Conservation (phyloP, 2,888 invertebrate species). For the Coenonympha arcania region DNA sequence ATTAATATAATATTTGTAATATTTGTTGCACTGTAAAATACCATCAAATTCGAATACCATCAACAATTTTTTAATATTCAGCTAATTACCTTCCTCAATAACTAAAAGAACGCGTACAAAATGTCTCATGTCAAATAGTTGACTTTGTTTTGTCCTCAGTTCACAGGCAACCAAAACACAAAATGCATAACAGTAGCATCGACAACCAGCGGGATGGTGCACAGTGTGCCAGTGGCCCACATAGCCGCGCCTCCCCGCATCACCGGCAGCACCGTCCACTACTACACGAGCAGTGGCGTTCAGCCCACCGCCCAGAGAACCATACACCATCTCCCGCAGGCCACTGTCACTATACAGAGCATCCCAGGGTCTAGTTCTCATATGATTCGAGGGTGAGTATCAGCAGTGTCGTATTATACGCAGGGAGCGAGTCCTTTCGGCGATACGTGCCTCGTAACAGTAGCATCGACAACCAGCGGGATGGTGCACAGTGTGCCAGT, state of each 20-base stretch:
- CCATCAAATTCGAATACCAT: too few relatives aligned
- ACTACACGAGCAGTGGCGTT: slow-evolving; percentile 32
- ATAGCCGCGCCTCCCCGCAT: slow-evolving; percentile 55
- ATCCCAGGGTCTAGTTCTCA: slow-evolving; percentile 58
- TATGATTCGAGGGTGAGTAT: slow-evolving; percentile 57
- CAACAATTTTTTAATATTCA: too few relatives aligned
- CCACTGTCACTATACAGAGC: slow-evolving; percentile 62
- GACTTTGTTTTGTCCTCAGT: slow-evolving; percentile 36
- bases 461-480: slow-evolving; percentile 64
- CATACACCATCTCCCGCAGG: slow-evolving; percentile 55
- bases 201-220: slow-evolving; percentile 64
- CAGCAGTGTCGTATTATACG: too few relatives aligned
- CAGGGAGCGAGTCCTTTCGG: too few relatives aligned
- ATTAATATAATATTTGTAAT: too few relatives aligned
- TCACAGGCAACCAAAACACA: slow-evolving; percentile 47
- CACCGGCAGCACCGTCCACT: slow-evolving; percentile 53
- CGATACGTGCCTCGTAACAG: too few relatives aligned
- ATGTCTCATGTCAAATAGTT: background rate
- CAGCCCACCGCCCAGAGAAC: slow-evolving; percentile 38
- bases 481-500: slow-evolving; percentile 67
- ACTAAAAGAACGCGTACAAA: background rate
- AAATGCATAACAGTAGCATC: slow-evolving; percentile 69
- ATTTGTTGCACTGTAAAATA: too few relatives aligned
- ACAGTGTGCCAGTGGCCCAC: slow-evolving; percentile 65
- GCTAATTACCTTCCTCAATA: too few relatives aligned